These are phyloP conservation scores for Alexandromys fortis DNA, from an alignment of 2,113 vertebrate genomes.

Conservation along the genomic window DNA sequence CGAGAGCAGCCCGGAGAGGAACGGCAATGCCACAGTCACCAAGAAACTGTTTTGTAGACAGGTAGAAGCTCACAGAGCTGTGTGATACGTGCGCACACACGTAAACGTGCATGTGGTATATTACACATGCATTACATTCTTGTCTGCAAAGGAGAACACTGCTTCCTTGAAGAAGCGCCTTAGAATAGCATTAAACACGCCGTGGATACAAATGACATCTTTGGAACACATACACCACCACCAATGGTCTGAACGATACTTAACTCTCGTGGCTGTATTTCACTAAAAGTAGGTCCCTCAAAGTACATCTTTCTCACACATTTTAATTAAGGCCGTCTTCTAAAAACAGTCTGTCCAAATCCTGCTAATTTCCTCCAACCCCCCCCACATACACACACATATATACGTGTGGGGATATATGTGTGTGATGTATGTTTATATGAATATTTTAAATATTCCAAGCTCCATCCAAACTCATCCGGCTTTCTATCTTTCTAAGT, in stretches of 20 bases:
- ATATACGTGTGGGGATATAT: no score
- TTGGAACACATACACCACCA: not conserved
- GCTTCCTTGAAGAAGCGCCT: not conserved
- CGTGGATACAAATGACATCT: slow-evolving; percentile 13
- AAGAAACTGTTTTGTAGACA: not conserved
- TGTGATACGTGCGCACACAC: not conserved
- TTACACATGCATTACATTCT: not conserved
- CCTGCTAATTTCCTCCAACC: no score
- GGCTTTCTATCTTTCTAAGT: not conserved
- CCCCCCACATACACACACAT: rapidly evolving
- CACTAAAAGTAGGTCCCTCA: not conserved
- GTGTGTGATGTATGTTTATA: not conserved
- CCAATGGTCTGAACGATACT: not conserved
- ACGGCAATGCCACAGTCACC: not conserved
- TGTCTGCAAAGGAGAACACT: not conserved
- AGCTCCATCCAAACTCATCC: not conserved
- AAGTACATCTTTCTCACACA: not conserved
- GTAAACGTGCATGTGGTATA: not conserved
- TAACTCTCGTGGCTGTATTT: not conserved
- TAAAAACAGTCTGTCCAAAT: not conserved
- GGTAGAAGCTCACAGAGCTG: not conserved
- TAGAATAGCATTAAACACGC: not conserved
- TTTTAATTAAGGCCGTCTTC: not conserved
- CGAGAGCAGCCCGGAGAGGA: not conserved
- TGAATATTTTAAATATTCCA: not conserved